Evolutionary conservation across 1,140 invertebrate species (phyloP), one percentile per base, ranked within the genome.

Genomic region (Prorops nasuta): DNA sequence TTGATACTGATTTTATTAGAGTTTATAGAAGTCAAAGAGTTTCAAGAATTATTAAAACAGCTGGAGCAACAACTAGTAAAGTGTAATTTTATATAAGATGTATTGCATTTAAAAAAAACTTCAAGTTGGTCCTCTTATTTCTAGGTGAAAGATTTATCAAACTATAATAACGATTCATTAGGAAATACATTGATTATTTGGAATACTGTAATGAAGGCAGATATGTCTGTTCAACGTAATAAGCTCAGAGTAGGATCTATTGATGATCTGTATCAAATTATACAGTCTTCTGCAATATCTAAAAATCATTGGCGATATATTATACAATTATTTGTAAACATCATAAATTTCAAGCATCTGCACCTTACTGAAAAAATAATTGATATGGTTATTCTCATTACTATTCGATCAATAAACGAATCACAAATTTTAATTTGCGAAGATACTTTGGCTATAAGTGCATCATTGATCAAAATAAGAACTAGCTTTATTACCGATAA

Each of bases 401-500:
- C 35, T 28, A 28, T 59, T 32, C 60, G 56, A 31, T 60, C 48
- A 3, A 47, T 64, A 1, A 15, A 51, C 9, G 22, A 47, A 44
- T 12, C 17, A 12, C 51, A 50, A 37, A 44, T 67, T 49, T 19
- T 20, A 17, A 39, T 36, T 14, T 61, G 58, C 18, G 46, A 56
- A 1, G 19, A 60, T 24, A 47, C 52, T 3, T 35, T 69, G 3
- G 14, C 21, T 24, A 16, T 69, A 15, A 67, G 52, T 40, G 49
- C 18, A 32, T 37, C 40, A 8, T 19, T 67, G 10, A 18, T 71
- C 16, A 64, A 48, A 54, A 47, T 48, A 24, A 60, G 59, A 42
- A 54, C 47, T 3, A 38, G 31, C 24, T 35, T 66, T n/a, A 58
- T 70, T 24, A 51, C 36, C 19, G 66, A 70, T 40, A 53, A 59